Evolutionary conservation across 2,888 invertebrate species (phyloP).

Genomic region (Andrena hattorfiana): DNA sequence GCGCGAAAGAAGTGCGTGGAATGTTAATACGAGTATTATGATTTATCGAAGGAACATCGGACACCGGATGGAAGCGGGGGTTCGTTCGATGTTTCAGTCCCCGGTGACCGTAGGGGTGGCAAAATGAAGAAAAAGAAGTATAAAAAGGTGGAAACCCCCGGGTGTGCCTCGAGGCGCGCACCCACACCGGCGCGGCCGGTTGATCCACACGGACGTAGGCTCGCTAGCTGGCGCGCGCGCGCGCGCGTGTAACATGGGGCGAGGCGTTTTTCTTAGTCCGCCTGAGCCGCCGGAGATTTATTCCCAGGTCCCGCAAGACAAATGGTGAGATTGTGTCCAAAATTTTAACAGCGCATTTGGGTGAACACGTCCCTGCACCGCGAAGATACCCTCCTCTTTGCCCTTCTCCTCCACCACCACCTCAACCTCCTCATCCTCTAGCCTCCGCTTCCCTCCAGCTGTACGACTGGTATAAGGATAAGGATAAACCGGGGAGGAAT

Average conservation of each 20-base stretch:
- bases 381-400: constrained; percentile 82
- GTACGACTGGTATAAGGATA: constrained; percentile 68
- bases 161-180: constrained; percentile 47
- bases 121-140: constrained; percentile 77
- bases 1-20: constrained; percentile 81
- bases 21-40: constrained; percentile 84
- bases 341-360: constrained; percentile 92
- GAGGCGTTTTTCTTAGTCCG: constrained; percentile 87
- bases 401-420: not conserved
- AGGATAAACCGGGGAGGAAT: constrained; percentile 45
- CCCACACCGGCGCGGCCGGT: not conserved
- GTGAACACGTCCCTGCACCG: constrained; percentile 84
- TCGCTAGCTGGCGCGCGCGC: constrained; percentile 5
- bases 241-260: constrained; percentile 83
- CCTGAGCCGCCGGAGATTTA: constrained; percentile 87
- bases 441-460: constrained; percentile 71
- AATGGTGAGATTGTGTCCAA: constrained; percentile 92
- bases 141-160: constrained; percentile 65
- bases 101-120: constrained; percentile 64
- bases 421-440: no score
- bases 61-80: constrained; percentile 43
- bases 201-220: constrained; percentile 45
- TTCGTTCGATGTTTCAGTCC: constrained; percentile 50
- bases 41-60: constrained; percentile 83
- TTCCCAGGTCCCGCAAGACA: constrained; percentile 91